These are phyloP conservation scores for Pseudomyrmex dendroicus DNA, from an alignment of 1,140 invertebrate genomes.

Conservation along the genomic window DNA sequence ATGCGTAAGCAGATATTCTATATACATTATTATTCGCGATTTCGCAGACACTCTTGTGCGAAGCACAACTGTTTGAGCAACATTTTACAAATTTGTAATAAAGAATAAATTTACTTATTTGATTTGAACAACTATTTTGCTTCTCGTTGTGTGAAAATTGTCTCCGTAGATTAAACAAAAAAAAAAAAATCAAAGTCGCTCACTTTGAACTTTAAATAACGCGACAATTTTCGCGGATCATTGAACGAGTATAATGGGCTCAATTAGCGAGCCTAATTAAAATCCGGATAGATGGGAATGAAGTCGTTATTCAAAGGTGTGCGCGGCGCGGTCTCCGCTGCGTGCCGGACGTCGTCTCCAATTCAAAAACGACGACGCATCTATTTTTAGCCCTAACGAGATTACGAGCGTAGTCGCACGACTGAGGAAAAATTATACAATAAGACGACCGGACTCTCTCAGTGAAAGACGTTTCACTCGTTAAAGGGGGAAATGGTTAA, in stretches of 20 bases:
- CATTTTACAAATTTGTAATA: no score
- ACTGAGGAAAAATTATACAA: constrained; percentile 45
- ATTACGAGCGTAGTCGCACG: background rate
- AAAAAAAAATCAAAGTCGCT: background rate
- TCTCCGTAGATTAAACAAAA: no score
- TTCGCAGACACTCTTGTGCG: background rate
- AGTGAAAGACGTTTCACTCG: background rate
- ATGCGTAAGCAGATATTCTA: background rate
- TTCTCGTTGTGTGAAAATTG: background rate
- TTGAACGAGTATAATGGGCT: constrained; percentile 18
- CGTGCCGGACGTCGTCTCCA: constrained; percentile 28
- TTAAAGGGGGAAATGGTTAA: constrained; percentile 38
- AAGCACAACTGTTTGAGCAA: no score
- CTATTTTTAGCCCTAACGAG: constrained; percentile 59
- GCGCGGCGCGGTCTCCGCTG: background rate
- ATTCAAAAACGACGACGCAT: constrained; percentile 31
- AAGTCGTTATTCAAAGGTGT: constrained; percentile 37
- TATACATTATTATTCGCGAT: background rate
- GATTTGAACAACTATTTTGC: background rate
- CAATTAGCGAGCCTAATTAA: constrained; percentile 42
- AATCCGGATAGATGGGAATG: constrained; percentile 20
- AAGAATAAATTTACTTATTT: background rate
- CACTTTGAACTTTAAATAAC: background rate
- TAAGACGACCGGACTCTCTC: constrained; percentile 11
- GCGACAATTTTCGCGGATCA: constrained; percentile 20